Evolutionary conservation across 92 coral and sea anemone species (phyloP).

Genomic region (Galaxea fascicularis): DNA sequence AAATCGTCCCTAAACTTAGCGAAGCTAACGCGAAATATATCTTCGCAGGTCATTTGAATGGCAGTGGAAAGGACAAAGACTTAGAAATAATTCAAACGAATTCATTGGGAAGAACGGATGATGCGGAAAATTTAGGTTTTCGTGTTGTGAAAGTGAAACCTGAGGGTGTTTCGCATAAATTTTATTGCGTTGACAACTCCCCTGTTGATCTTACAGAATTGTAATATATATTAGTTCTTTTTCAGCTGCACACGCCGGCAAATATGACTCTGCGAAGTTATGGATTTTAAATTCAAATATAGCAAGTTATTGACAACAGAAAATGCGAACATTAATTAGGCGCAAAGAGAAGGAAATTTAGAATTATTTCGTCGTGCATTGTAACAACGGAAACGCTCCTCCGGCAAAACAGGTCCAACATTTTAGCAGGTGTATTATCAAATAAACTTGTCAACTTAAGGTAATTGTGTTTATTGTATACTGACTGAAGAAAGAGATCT

Average conservation of each 20-base stretch:
- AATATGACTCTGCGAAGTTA: neutral
- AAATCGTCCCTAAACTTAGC: constrained; percentile 66
- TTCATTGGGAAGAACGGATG: constrained; percentile 45
- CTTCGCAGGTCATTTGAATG: constrained; percentile 70
- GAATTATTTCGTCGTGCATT: too few relatives aligned
- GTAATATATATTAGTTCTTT: constrained; percentile 12
- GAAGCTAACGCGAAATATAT: constrained; percentile 77
- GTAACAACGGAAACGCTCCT: too few relatives aligned
- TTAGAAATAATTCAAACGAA: constrained; percentile 75
- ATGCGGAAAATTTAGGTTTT: constrained; percentile 53
- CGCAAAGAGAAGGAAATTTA: neutral
- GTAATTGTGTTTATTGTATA: too few relatives aligned
- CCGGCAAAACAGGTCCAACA: too few relatives aligned
- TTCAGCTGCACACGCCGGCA: neutral
- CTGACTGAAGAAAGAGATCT: too few relatives aligned
- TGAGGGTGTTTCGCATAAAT: constrained; percentile 68
- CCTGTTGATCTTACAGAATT: constrained; percentile 75
- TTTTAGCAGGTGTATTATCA: too few relatives aligned
- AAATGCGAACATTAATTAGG: neutral
- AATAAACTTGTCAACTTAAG: too few relatives aligned
- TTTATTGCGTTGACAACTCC: constrained; percentile 75
- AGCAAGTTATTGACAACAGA: neutral
- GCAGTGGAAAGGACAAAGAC: constrained; percentile 58
- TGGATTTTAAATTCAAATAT: neutral
- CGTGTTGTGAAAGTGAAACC: constrained; percentile 71